Percentiles rank a stretch among this genome's conserved stretches.
Evolutionary conservation across 2,888 invertebrate species (phyloP).

Genomic region (Boloria selene): DNA sequence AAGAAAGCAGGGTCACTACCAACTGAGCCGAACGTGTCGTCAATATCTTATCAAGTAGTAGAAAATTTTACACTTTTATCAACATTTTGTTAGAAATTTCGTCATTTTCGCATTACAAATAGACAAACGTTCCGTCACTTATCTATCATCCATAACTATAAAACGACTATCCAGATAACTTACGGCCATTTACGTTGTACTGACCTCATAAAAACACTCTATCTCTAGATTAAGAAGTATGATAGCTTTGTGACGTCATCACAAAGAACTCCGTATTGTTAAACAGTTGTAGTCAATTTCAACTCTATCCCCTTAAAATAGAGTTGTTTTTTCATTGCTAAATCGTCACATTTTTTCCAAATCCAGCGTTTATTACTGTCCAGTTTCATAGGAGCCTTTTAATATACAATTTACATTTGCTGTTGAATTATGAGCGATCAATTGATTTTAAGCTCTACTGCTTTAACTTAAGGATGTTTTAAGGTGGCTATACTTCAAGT

Average conservation of each 20-base stretch:
- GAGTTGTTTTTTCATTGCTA: constrained; percentile 32
- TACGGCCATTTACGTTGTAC: constrained; percentile 50
- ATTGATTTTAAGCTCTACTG: constrained; percentile 30
- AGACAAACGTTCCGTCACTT: constrained; percentile 4
- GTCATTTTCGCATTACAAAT: constrained; percentile 7
- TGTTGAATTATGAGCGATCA: constrained; percentile 6
- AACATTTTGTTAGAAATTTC: not conserved
- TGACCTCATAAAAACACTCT: constrained; percentile 50
- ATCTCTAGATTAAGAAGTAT: constrained; percentile 55
- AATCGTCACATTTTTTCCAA: constrained; percentile 30
- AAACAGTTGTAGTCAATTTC: constrained; percentile 10
- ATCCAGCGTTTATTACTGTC: constrained; percentile 49
- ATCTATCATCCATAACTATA: constrained; percentile 33
- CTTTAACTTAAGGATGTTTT: not conserved
- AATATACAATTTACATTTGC: constrained; percentile 42
- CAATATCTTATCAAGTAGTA: too few species aligned
- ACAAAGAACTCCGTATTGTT: constrained; percentile 22
- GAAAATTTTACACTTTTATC: too few species aligned
- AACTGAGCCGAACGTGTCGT: too few species aligned
- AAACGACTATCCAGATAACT: constrained; percentile 46
- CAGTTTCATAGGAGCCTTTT: constrained; percentile 49
- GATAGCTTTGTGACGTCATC: constrained; percentile 52
- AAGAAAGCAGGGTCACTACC: too few species aligned
- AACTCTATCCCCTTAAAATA: constrained; percentile 37
- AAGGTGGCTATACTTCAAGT: constrained; percentile 8